Base-by-base conservation (phyloP, 2,888 invertebrate species). In the Prenolepis imparis region DNA sequence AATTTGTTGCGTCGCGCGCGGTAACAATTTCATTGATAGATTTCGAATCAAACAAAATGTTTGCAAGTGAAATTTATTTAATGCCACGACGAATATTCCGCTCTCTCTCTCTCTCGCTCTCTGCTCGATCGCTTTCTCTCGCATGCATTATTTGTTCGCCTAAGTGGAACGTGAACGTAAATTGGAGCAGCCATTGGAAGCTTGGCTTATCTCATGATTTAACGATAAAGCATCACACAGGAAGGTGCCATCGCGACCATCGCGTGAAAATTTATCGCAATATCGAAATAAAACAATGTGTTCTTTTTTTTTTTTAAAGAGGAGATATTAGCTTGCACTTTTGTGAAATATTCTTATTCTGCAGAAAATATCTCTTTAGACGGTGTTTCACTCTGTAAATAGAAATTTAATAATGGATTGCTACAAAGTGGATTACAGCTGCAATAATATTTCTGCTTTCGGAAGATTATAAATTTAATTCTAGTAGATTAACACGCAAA, bases 11-110 rank as follows among this genome's bases (percentile, higher is more conserved):
- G 59, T 67, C 61, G 59, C 70, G 39, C 83, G 72, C 66, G 82
- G 32, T 68, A 78, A 64, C 88, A 89, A 90, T 90, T 90, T 87
- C 85, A 82, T 28, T 2, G 86, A 87, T 75, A 89, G 86, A 90
- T 89, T 90, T 88, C 86, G 84, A 89, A 87, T 88, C 87, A 85
- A 85, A 78, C 68, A 66, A 85, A 77, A 73, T 68, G 89, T 84
- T 83, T 83, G 83, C 85, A 88, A 89, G 74, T 86, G 88, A 77
- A 85, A 88, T 83, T 75, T 41, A 73, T 75, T 75, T 67, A 77
- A 67, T 12, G 63, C 24, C 39, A 8, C n/a, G 18, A 9, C 32
- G 48, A 44, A 55, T 55, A 64, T 48, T n/a, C 36, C 15, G 28
- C 28, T 28, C 28, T 28, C 3, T 36, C 32, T 36, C 32, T 36